Evolutionary conservation across 2,113 vertebrate genomes (phyloP).

Genomic region (Mustela lutreola): DNA sequence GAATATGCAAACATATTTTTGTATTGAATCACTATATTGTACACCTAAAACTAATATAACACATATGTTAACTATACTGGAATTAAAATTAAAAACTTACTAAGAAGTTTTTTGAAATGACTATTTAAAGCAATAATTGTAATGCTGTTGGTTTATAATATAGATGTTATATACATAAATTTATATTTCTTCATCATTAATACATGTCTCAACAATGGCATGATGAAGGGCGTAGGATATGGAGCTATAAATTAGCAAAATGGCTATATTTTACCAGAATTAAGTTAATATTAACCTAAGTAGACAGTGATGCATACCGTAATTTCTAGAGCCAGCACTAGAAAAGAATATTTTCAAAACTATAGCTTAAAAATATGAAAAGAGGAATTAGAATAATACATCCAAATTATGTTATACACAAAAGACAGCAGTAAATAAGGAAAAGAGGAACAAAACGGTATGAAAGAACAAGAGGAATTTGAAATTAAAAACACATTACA

Average conservation of each 20-base stretch:
- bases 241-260: neutral
- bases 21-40: neutral
- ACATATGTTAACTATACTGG: neutral
- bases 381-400: neutral
- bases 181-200: neutral
- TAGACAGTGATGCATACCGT: neutral
- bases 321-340: neutral
- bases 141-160: neutral
- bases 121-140: neutral
- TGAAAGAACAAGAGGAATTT: neutral
- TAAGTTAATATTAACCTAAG: neutral
- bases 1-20: neutral
- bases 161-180: neutral
- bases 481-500: neutral
- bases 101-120: neutral
- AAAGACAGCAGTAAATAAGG: neutral
- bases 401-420: neutral
- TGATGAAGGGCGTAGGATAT: neutral
- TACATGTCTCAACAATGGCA: neutral
- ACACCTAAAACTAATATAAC: neutral
- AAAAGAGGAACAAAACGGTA: neutral
- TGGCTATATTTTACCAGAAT: neutral
- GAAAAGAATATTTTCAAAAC: neutral
- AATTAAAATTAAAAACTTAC: neutral
- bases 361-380: neutral